These are phyloP conservation scores for Smutsia temminckii DNA, from an alignment of 2,797 vertebrate species.

Conservation along the genomic window DNA sequence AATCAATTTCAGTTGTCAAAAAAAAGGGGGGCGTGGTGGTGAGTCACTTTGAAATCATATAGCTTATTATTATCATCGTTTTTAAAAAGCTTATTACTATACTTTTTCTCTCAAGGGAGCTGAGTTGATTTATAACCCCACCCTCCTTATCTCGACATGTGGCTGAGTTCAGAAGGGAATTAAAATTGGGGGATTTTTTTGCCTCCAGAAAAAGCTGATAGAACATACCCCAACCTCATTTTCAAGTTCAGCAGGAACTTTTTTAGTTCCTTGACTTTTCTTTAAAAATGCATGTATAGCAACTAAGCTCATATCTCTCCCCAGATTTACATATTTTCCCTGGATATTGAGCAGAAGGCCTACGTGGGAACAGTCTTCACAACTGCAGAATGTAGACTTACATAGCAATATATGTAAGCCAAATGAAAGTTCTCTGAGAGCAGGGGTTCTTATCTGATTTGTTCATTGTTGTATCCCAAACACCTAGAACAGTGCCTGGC, in stretches of 20 bases:
- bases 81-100: slow-evolving; percentile 62
- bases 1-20: slow-evolving; percentile 75
- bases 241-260: slow-evolving; percentile 61
- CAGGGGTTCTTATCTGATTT: background rate
- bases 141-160: slow-evolving; percentile 77
- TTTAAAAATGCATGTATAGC: slow-evolving; percentile 6
- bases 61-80: slow-evolving; percentile 79
- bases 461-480: background rate
- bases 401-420: rapidly evolving
- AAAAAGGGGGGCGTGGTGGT: slow-evolving; percentile 6
- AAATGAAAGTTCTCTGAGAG: rapidly evolving
- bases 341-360: background rate
- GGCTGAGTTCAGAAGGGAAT: slow-evolving; percentile 77
- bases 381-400: rapidly evolving
- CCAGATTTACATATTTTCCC: background rate
- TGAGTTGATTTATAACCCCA: slow-evolving; percentile 75
- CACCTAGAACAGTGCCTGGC: background rate
- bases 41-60: slow-evolving; percentile 80
- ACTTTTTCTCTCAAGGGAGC: slow-evolving; percentile 77
- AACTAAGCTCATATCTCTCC: background rate
- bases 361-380: background rate
- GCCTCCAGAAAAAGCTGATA: slow-evolving; percentile 64
- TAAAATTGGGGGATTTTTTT: slow-evolving; percentile 69
- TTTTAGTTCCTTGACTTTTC: slow-evolving; percentile 43
- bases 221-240: slow-evolving; percentile 55